Conservation (phyloP, 2,888 invertebrate species). For the Heteropelma amictum region DNA sequence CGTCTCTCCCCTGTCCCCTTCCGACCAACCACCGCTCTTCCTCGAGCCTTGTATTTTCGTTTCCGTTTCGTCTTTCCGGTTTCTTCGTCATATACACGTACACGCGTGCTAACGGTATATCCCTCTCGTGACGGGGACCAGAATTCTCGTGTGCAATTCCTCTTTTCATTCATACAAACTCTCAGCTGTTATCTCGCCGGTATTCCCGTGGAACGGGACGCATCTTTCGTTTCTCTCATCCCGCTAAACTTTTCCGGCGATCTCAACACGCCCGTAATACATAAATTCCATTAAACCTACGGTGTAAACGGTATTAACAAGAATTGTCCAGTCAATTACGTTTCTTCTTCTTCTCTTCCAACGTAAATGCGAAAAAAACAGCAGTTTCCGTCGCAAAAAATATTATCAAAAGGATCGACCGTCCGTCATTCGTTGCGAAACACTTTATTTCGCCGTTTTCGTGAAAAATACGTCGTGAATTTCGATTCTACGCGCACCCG, state of each 20-base stretch:
- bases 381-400: no score
- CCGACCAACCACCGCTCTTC: background rate
- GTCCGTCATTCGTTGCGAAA: no score
- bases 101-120: constrained; percentile 53
- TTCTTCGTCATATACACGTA: constrained; percentile 39
- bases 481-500: no score
- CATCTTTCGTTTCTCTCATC: background rate
- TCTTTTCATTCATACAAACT: constrained; percentile 40
- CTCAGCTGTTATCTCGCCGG: constrained; percentile 20
- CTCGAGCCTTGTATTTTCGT: constrained; percentile 5
- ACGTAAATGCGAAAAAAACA: no score
- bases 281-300: background rate
- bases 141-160: constrained; percentile 3
- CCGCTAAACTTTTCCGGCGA: background rate
- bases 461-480: no score
- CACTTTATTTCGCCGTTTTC: no score
- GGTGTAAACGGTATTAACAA: no score
- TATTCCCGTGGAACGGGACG: background rate
- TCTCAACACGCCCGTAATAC: background rate
- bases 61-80: constrained; percentile 57
- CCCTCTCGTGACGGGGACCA: constrained; percentile 8
- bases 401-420: no score
- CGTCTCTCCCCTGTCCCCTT: background rate
- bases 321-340: no score
- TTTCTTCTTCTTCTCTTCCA: no score